Conservation (phyloP, 64 coral and sea anemone species). For the Pachyseris speciosa region DNA sequence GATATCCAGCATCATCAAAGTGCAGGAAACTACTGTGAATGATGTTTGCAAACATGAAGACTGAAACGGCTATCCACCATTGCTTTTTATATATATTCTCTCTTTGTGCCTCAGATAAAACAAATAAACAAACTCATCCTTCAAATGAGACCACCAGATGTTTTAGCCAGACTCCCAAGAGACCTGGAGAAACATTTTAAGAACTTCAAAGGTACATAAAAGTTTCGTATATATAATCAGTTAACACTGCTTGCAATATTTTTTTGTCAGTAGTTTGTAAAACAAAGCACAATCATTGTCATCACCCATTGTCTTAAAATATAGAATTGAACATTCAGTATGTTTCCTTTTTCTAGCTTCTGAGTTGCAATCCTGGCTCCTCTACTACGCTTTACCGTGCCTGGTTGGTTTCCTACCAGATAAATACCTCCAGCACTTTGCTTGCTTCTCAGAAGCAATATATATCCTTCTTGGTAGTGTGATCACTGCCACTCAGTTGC, state of each 20-base stretch:
- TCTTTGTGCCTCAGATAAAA: no score
- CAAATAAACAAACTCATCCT: conserved; percentile 46
- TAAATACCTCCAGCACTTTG: conserved; percentile 31
- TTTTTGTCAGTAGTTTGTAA: no score
- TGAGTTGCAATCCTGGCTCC: conserved; percentile 57
- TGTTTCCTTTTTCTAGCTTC: conserved; percentile 44
- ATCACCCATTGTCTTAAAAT: not conserved
- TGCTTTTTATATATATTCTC: no score
- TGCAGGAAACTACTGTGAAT: no score
- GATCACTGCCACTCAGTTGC: not conserved
- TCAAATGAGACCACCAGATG: conserved; percentile 69
- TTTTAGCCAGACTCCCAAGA: conserved; percentile 54
- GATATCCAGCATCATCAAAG: no score
- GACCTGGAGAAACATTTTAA: conserved; percentile 69
- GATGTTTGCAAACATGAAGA: no score
- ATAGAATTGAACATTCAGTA: not conserved
- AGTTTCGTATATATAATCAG: not conserved
- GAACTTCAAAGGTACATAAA: conserved; percentile 64
- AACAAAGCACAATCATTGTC: not conserved
- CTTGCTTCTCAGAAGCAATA: conserved; percentile 12
- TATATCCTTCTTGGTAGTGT: conserved; percentile 36
- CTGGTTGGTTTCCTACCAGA: conserved; percentile 42
- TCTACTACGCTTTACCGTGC: conserved; percentile 59
- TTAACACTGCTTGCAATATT: no score
- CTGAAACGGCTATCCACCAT: no score